Evolutionary conservation across 2,888 invertebrate species (phyloP), one percentile per base, ranked within the genome.

Genomic region (Agonopterix heracliana): DNA sequence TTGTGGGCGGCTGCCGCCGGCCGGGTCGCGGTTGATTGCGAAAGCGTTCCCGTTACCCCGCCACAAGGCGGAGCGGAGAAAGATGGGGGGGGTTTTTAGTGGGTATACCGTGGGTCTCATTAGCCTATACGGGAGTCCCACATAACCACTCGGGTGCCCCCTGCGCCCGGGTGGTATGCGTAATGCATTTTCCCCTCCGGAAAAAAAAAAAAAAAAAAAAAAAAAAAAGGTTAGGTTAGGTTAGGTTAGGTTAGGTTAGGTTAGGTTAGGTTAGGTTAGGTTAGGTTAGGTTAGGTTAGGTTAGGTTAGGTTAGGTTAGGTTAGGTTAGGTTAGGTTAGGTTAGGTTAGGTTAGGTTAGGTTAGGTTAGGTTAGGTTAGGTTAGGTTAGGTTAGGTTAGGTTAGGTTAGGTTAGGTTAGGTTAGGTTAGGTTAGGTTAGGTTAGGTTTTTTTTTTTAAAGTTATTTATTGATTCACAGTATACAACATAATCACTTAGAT

Each of bases 301-400:
- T 54, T 54, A 48, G 54, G 52, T 54, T 54, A 47, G 54, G 54
- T 54, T 54, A 47, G 54, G 54, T 54, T 54, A 47, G 54, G 54
- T 54, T 54, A 48, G 54, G 52, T 50, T 52, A 44, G 49, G 55
- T 55, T 53, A 55, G 55, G 52, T 51, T 53, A 49, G 53, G 54
- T 54, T 54, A 53, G 52, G 54, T 56, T 53, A 51, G 53, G 51
- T 53, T 53, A 51, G 51, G 54, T 56, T 53, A 53, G 54, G 56
- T 54, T 53, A 54, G 53, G 53, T 53, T 51, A 55, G 54, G 52
- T 54, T 52, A 48, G 48, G 50, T 53, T 51, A 51, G 51, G 52
- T 55, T 54, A 52, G 52, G 52, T 55, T 54, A 52, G 52, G 52
- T 55, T 52, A 50, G 49, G 51, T 55, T 53, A 53, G 52, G 52